These are phyloP conservation scores for Spizaetus ornatus DNA, from an alignment of 2,113 vertebrate genomes.

Conservation along the genomic window DNA sequence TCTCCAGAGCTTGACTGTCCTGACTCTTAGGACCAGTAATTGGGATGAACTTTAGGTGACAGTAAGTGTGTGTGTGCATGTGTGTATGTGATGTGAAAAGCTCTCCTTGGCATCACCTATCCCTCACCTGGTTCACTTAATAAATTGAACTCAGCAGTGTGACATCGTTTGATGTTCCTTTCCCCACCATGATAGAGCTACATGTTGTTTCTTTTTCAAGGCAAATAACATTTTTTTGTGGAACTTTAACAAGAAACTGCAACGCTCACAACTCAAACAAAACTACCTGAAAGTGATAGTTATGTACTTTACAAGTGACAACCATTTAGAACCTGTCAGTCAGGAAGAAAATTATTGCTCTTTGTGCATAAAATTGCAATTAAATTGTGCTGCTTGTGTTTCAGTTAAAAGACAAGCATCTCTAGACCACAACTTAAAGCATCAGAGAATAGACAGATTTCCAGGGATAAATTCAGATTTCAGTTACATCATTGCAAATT, in stretches of 20 bases:
- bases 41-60: not conserved
- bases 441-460: conserved; percentile 1
- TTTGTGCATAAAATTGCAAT: conserved; percentile 57
- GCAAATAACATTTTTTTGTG: not conserved
- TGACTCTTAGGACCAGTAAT: not conserved
- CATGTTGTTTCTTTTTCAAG: not conserved
- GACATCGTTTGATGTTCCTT: not conserved
- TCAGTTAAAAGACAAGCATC: conserved; percentile 29
- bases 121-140: not conserved
- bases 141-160: not conserved
- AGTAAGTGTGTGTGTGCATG: not conserved
- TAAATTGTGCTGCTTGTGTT: conserved; percentile 48
- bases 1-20: not conserved
- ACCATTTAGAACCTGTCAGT: conserved; percentile 55
- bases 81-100: not conserved
- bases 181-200: not conserved
- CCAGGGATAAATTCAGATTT: not conserved
- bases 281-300: conserved; percentile 61
- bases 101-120: not conserved
- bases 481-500: not conserved
- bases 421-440: conserved; percentile 17
- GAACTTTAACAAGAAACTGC: conserved; percentile 20
- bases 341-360: conserved; percentile 55
- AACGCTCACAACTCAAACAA: conserved; percentile 26
- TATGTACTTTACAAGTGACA: conserved; percentile 59